Evolutionary conservation across 1,140 invertebrate species (phyloP), one percentile per base, ranked within the genome.

Genomic region (Samia ricini): DNA sequence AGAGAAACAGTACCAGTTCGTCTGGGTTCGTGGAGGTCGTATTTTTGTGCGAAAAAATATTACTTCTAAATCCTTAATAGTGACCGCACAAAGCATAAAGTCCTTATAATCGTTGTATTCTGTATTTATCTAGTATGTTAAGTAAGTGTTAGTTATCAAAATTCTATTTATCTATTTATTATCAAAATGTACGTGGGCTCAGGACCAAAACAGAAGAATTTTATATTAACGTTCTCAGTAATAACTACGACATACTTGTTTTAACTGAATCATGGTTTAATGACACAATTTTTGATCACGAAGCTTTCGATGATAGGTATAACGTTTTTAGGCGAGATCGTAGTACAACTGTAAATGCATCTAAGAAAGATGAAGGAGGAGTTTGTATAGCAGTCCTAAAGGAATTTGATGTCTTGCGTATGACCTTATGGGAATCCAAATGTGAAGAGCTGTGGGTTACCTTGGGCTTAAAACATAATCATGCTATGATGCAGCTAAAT

Each of bases 1-100:
- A 23, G 59, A 64, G 6, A 63, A 58, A 4, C 51, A 61, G 12
- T 70, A 67, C 33, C 64, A 67, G 52, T 71, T 63, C 55, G 60
- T 71, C 0, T 71, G 69, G 69, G 58, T 71, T 33, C 59, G 65
- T n/a, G 64, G 64, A 24, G 65, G 69, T 5, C 63, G 57, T 52
- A 66, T 70, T 18, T 66, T 66, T 52, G 59, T 70, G 2, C 22
- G 68, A 33, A 70, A 70, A 50, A 24, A 63, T 26, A 64, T 64
- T 42, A n/a, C 36, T 48, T 69, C 67, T 12, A 60, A 22, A 23
- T 20, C 63, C 15, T 56, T 60, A n/a, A 42, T 60, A 10, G 48
- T 65, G 8, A 50, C 56, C 19, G 51, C 36, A 23, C 36, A 18
- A 23, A 24, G 1, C n/a, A 23, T 4, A 22, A 22, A 55, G 5